Percentiles rank a stretch among this genome's conserved stretches.
Conservation (phyloP, 2,113 vertebrate genomes). For the Myocastor coypus region DNA sequence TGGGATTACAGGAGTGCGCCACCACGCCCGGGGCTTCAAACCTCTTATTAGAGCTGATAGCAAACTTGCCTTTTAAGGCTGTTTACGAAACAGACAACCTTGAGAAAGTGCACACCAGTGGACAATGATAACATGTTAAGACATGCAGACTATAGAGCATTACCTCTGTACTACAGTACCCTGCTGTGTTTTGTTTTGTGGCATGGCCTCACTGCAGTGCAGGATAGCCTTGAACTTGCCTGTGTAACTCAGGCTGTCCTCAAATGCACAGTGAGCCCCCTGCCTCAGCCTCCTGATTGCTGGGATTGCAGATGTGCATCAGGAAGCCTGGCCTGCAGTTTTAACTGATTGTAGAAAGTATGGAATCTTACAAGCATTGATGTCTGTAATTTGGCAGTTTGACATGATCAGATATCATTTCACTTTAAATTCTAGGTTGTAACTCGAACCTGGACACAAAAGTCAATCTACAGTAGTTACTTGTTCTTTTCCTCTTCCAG, state of each 20-base stretch:
- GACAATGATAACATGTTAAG: background rate
- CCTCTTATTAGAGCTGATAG: background rate
- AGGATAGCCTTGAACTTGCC: too few species aligned
- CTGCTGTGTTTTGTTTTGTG: too few species aligned
- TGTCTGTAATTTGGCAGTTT: background rate
- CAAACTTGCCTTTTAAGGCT: background rate
- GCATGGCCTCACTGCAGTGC: too few species aligned
- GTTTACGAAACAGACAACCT: background rate
- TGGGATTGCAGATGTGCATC: too few species aligned
- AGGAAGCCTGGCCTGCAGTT: background rate
- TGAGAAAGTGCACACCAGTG: background rate
- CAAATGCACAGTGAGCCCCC: too few species aligned
- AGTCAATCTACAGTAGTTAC: background rate
- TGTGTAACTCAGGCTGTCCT: too few species aligned
- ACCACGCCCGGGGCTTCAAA: too few species aligned
- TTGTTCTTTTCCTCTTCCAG: background rate
- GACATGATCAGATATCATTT: background rate
- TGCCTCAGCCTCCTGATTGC: too few species aligned
- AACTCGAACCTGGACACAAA: background rate
- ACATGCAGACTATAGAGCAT: background rate
- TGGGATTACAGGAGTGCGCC: too few species aligned
- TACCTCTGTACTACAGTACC: background rate
- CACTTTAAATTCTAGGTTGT: background rate
- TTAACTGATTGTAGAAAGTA: slow-evolving; percentile 26
- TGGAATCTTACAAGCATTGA: background rate